Conservation (phyloP, 1,140 invertebrate genomes). For the Drosophila parvula region DNA sequence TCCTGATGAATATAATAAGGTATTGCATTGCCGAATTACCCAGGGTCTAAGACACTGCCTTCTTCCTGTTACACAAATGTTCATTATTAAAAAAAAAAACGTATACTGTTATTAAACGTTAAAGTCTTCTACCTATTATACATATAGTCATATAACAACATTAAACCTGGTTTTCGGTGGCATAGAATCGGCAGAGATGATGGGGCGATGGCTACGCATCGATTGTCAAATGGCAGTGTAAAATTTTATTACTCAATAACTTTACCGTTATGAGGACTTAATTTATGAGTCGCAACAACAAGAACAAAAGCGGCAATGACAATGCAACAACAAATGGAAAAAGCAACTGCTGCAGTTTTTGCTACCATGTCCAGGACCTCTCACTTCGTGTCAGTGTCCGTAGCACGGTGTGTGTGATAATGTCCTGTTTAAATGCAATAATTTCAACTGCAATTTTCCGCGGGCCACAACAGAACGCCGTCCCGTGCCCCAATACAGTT, state of each 20-base stretch:
- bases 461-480: slow-evolving; percentile 30
- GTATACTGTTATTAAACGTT: background rate
- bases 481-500: slow-evolving; percentile 13
- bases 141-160: background rate
- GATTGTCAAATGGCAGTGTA: slow-evolving; percentile 79
- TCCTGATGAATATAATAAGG: background rate
- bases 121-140: background rate
- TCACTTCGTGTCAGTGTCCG: slow-evolving; percentile 33
- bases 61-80: too few relatives aligned
- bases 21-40: background rate
- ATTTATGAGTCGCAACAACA: slow-evolving; percentile 76
- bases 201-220: slow-evolving; percentile 62
- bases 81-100: too few relatives aligned
- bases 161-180: background rate
- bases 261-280: slow-evolving; percentile 82
- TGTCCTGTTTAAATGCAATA: slow-evolving; percentile 82
- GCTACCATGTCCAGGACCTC: slow-evolving; percentile 46
- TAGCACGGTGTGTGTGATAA: slow-evolving; percentile 61
- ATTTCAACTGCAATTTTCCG: slow-evolving; percentile 79
- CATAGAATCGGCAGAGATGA: slow-evolving; percentile 5
- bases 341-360: slow-evolving; percentile 78
- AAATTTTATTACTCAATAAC: slow-evolving; percentile 83
- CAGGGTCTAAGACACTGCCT: background rate
- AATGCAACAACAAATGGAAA: slow-evolving; percentile 69
- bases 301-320: slow-evolving; percentile 38